Percentiles rank a stretch among this genome's conserved stretches.
Conservation (phyloP, 1,140 invertebrate species). For the Drosophila saltans region DNA sequence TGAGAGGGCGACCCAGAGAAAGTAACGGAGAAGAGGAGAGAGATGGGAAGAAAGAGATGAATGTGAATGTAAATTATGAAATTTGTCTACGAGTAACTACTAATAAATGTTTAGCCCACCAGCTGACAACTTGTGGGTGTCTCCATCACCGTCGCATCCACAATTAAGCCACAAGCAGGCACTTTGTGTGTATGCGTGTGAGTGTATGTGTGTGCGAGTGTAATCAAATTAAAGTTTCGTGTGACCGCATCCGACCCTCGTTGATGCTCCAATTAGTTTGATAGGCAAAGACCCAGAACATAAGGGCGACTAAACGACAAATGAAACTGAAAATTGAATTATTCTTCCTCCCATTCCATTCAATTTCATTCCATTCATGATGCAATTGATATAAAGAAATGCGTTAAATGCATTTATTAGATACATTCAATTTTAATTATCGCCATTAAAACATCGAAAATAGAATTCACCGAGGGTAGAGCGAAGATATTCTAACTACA, state of each 20-base stretch:
- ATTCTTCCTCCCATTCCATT: conserved; percentile 30
- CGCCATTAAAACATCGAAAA: conserved; percentile 26
- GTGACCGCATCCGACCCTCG: conserved; percentile 52
- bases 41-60: conserved; percentile 17
- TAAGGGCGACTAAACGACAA: conserved; percentile 18
- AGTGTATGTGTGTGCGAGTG: conserved; percentile 15
- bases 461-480: neutral
- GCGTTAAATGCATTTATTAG: conserved; percentile 42
- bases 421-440: conserved; percentile 52
- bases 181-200: conserved; percentile 26
- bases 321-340: conserved; percentile 60
- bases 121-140: conserved; percentile 50
- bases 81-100: conserved; percentile 67
- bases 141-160: conserved; percentile 1
- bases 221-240: conserved; percentile 74
- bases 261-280: conserved; percentile 62
- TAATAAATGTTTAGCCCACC: conserved; percentile 66
- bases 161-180: conserved; percentile 33
- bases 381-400: conserved; percentile 36
- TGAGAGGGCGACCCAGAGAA: too few species aligned
- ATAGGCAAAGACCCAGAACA: conserved; percentile 52
- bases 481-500: neutral
- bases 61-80: conserved; percentile 64
- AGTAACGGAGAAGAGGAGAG: too few species aligned
- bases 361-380: conserved; percentile 19